Percentiles rank a stretch among this genome's conserved stretches.
Conservation (phyloP, 2,888 invertebrate species). For the Drosophila heteroneura region DNA sequence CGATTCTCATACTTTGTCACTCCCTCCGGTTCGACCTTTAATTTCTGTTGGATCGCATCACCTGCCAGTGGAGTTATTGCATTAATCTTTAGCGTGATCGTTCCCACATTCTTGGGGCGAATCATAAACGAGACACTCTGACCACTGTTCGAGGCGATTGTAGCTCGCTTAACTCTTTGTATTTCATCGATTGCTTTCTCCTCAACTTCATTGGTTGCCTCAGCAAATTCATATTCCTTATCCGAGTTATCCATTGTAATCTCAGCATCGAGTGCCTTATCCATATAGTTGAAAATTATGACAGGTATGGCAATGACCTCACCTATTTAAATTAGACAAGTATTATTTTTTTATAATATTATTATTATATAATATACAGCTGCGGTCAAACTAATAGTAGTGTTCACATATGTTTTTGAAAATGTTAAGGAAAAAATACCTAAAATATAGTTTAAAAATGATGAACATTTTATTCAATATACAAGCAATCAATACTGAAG, state of each 20-base stretch:
- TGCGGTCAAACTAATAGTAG: neutral
- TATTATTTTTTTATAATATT: neutral
- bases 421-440: no score
- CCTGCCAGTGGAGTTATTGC: constrained; percentile 91
- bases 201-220: constrained; percentile 91
- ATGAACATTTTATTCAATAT: no score
- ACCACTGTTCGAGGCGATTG: constrained; percentile 90
- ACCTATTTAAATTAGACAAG: constrained; percentile 86
- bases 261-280: constrained; percentile 91
- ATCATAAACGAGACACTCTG: constrained; percentile 94
- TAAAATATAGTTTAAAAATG: neutral
- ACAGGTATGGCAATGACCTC: constrained; percentile 96
- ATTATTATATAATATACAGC: neutral
- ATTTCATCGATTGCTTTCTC: constrained; percentile 87
- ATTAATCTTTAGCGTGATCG: constrained; percentile 90
- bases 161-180: constrained; percentile 85
- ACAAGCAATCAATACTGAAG: no score
- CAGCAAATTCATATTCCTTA: constrained; percentile 92
- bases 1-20: constrained; percentile 91
- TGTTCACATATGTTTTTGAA: no score
- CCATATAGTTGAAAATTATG: constrained; percentile 95
- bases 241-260: constrained; percentile 93
- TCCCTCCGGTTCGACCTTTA: constrained; percentile 93
- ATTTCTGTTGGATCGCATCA: constrained; percentile 91
- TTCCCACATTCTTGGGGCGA: constrained; percentile 90